A percentile compares a stretch with the other conserved stretches of the same genome.
These are phyloP conservation scores for Pollimyrus isidori DNA, from an alignment of 2,113 vertebrate species.

Conservation along the genomic window DNA sequence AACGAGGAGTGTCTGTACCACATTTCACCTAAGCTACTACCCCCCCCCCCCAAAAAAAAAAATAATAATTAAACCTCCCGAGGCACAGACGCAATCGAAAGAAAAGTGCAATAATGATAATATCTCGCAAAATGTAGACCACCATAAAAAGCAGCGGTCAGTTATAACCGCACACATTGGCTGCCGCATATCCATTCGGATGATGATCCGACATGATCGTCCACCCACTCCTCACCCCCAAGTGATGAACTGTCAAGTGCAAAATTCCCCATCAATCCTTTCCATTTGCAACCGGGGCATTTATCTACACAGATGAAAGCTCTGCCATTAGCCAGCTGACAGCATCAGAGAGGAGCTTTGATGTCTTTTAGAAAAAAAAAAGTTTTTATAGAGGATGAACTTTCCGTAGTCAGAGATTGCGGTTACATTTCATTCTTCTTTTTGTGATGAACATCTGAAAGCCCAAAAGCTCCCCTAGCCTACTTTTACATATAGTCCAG, in stretches of 20 bases:
- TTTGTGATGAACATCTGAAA: background rate
- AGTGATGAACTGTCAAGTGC: slow-evolving; percentile 20
- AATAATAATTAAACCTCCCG: background rate
- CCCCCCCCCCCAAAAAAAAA: background rate
- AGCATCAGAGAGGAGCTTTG: slow-evolving; percentile 45
- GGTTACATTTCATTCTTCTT: slow-evolving; percentile 10
- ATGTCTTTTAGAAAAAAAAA: slow-evolving; percentile 42
- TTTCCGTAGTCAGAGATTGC: background rate
- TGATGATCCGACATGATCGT: background rate
- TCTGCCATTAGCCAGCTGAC: slow-evolving; percentile 47
- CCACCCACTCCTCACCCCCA: background rate
- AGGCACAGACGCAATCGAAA: background rate
- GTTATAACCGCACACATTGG: background rate
- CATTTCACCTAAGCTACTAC: background rate
- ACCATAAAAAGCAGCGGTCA: background rate
- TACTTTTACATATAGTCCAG: background rate
- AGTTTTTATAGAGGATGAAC: slow-evolving; percentile 11
- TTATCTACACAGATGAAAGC: slow-evolving; percentile 54
- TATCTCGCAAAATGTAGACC: background rate
- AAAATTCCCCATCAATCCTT: slow-evolving; percentile 49
- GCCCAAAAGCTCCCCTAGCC: background rate
- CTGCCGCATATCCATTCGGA: background rate
- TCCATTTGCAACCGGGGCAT: slow-evolving; percentile 42
- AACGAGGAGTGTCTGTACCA: background rate
- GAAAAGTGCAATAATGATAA: background rate